phyloP scores from a whole-genome alignment of 2,888 invertebrate genomes.

The Polymixis flavicincta region DNA sequence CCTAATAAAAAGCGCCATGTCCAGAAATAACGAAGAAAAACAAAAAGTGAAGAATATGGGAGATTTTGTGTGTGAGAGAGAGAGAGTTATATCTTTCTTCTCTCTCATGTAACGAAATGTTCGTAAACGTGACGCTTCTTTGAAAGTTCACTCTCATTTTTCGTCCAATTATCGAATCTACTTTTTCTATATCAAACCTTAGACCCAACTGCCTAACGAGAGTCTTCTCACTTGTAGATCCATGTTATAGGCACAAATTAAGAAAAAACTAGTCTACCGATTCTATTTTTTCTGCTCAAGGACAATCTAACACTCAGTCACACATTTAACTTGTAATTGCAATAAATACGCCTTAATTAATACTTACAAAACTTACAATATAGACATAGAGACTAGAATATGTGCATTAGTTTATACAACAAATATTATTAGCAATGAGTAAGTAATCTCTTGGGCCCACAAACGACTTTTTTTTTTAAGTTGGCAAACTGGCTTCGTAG shows the following conservation, averaged over 20 bases:
- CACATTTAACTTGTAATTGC: conserved; percentile 49
- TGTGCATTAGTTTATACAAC: conserved; percentile 61
- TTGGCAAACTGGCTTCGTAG: not conserved
- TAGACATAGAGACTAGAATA: conserved; percentile 66
- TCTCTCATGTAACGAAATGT: not conserved
- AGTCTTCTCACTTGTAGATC: not conserved
- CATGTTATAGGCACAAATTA: not conserved
- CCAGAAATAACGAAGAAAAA: no score
- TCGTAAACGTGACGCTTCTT: not conserved
- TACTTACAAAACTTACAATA: conserved; percentile 57
- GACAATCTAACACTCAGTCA: conserved; percentile 30
- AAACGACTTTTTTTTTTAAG: not conserved
- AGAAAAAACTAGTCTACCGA: not conserved
- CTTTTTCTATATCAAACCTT: not conserved
- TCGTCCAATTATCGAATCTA: no score
- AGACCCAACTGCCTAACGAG: not conserved
- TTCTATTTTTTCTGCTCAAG: conserved; percentile 44
- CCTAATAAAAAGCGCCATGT: not conserved
- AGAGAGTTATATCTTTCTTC: not conserved
- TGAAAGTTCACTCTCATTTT: not conserved
- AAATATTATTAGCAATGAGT: conserved; percentile 25
- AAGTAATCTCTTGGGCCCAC: conserved; percentile 3
- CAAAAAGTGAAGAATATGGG: not conserved
- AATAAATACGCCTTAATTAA: conserved; percentile 61
- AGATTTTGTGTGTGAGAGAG: not conserved